Evolutionary conservation across 2,113 vertebrate species (phyloP), one percentile per base, ranked within the genome.

Genomic region (Sula dactylatra): DNA sequence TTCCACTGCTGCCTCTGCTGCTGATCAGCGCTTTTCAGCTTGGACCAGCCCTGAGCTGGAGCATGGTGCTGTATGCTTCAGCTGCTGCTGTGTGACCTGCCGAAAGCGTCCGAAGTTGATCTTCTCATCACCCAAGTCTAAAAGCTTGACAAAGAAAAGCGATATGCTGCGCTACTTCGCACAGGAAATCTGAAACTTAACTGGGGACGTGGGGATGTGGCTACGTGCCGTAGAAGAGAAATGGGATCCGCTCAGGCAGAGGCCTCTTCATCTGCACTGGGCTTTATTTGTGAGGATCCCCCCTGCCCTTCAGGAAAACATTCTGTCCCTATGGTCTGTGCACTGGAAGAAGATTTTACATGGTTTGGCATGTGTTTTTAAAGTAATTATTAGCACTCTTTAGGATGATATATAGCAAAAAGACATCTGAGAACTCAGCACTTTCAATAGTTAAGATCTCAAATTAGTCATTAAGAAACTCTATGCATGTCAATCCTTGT

Each of bases 161-260:
- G 9, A 24, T 10, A 10, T 2, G 12, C 59, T 56, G 49, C 20
- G 3, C 31, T 10, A 0, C 44, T n/a, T 69, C 71, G 27, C 49
- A 9, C 32, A 44, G 80, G 62, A 42, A 77, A 59, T 6, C 55
- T 72, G 52, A 17, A 2, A 14, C 2, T 26, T 11, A 12, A 6
- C 1, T 27, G 62, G 49, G 52, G 67, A 4, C 1, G 8, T 40
- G n/a, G 62, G 81, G 64, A 36, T 9, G 44, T 38, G 40, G 25
- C 40, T 11, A 4, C 0, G 0, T 14, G 44, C 44, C 1, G 2
- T 14, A 14, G 31, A 42, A 55, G 26, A 59, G n/a, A 47, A 86
- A 34, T 8, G 47, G 36, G 84, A 81, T 58, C 54, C 18, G 3
- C 29, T 55, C 54, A 26, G 64, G 40, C 45, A 56, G 40, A 73